phyloP scores from a whole-genome alignment of 1,140 invertebrate genomes.

The Brachionus rubens region DNA sequence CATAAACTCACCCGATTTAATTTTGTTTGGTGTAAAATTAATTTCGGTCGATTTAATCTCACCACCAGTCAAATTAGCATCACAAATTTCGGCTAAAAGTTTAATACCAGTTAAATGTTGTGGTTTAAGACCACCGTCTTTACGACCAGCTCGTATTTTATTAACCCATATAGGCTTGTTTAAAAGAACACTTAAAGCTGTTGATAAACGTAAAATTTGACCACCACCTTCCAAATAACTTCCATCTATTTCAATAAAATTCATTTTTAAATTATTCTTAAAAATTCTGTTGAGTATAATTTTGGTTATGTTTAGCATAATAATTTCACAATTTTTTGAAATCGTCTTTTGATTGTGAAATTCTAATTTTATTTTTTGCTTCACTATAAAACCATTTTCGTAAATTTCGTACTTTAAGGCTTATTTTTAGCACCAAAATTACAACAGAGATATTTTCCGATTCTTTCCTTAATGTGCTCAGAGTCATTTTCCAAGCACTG shows the following conservation, averaged over 20 bases:
- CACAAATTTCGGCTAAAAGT: conserved; percentile 70
- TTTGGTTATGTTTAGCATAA: background rate
- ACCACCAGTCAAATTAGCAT: conserved; percentile 69
- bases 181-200: conserved; percentile 73
- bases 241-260: conserved; percentile 6
- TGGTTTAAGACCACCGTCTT: conserved; percentile 73
- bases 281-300: background rate
- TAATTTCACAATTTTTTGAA: conserved; percentile 18
- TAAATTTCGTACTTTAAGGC: too few species aligned
- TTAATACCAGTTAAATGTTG: conserved; percentile 80
- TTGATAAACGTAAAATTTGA: conserved; percentile 76
- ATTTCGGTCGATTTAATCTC: conserved; percentile 72
- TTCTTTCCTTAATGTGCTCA: too few species aligned
- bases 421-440: too few species aligned
- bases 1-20: conserved; percentile 65
- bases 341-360: background rate
- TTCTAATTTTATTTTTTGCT: background rate
- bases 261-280: background rate
- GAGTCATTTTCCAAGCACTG: too few species aligned
- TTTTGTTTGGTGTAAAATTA: conserved; percentile 69
- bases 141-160: conserved; percentile 75
- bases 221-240: conserved; percentile 65
- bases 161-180: conserved; percentile 70
- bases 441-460: too few species aligned
- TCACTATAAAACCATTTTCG: background rate